Conservation (phyloP, 2,797 vertebrate genomes). For the Kryptolebias ocellatus region DNA sequence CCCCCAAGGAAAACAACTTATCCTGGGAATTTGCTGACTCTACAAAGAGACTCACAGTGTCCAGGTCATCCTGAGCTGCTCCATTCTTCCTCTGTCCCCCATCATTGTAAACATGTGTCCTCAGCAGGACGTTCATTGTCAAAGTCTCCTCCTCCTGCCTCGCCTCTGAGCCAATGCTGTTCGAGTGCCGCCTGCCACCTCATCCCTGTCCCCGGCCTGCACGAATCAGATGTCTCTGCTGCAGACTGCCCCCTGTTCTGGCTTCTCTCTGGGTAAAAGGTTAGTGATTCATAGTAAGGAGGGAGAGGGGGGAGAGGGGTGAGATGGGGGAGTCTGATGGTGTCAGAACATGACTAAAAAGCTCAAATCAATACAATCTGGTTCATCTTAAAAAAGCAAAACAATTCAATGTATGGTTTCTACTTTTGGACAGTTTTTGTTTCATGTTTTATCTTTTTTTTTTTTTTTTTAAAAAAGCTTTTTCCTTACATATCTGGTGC, state of each 20-base stretch:
- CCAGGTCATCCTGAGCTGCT: conserved; percentile 29
- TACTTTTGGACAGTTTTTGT: no score
- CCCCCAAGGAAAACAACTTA: background rate
- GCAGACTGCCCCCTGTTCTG: conserved; percentile 35
- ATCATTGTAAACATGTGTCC: conserved; percentile 77
- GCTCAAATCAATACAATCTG: background rate
- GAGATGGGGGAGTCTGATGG: conserved; percentile 10
- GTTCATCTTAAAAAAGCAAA: conserved; percentile 30
- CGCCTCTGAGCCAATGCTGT: conserved; percentile 64
- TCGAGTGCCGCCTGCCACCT: conserved; percentile 38
- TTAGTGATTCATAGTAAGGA: conserved; percentile 53
- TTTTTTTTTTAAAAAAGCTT: background rate
- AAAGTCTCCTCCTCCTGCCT: conserved; percentile 64
- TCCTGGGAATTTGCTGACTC: conserved; percentile 9
- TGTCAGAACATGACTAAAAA: conserved; percentile 21
- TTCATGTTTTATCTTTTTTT: background rate
- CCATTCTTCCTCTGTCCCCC: conserved; percentile 59
- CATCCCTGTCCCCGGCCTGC: conserved; percentile 35
- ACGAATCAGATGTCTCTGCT: conserved; percentile 62
- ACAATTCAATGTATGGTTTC: background rate
- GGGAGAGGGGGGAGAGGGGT: conserved; percentile 1
- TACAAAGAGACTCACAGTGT: conserved; percentile 53
- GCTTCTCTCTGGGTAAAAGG: conserved; percentile 79
- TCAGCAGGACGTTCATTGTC: conserved; percentile 68
- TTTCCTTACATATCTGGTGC: background rate